A percentile compares a stretch with the other conserved stretches of the same genome.
phyloP scores from a whole-genome alignment of 2,797 vertebrate genomes.

The Rhinophrynus dorsalis region DNA sequence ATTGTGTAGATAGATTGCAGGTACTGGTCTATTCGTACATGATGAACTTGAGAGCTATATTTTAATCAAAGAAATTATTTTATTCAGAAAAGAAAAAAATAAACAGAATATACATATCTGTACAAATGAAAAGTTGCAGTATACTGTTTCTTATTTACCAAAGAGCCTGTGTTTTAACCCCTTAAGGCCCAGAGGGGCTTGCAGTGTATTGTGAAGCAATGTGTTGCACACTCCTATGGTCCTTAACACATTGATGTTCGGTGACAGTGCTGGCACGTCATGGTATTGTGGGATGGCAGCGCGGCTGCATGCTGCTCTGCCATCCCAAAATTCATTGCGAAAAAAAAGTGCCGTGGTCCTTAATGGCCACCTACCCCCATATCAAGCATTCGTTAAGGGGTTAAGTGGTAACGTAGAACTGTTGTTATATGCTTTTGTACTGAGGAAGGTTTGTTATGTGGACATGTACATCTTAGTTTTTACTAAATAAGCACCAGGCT shows the following conservation, averaged over 20 bases:
- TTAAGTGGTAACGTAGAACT: background rate
- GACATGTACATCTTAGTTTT: background rate
- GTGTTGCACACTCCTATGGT: too few relatives aligned
- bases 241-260: too few relatives aligned
- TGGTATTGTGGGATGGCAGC: too few relatives aligned
- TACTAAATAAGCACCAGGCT: conserved; percentile 61
- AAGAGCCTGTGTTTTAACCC: conserved; percentile 85
- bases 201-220: too few relatives aligned
- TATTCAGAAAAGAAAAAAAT: conserved; percentile 55
- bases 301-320: too few relatives aligned
- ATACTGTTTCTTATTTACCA: conserved; percentile 89
- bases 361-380: too few relatives aligned
- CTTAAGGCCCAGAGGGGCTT: too few relatives aligned
- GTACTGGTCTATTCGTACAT: conserved; percentile 66
- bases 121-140: conserved; percentile 58
- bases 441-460: background rate
- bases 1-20: conserved; percentile 66
- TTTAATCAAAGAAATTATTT: conserved; percentile 60
- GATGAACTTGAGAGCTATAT: conserved; percentile 66
- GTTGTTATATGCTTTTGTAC: conserved; percentile 9
- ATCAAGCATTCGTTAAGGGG: too few relatives aligned
- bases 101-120: conserved; percentile 77
- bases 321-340: too few relatives aligned
- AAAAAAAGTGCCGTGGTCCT: too few relatives aligned
- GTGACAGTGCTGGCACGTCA: conserved; percentile 47